Evolutionary conservation across 2,797 vertebrate species (phyloP), one percentile per base, ranked within the genome.

Genomic region (Coracias cyanogaster): DNA sequence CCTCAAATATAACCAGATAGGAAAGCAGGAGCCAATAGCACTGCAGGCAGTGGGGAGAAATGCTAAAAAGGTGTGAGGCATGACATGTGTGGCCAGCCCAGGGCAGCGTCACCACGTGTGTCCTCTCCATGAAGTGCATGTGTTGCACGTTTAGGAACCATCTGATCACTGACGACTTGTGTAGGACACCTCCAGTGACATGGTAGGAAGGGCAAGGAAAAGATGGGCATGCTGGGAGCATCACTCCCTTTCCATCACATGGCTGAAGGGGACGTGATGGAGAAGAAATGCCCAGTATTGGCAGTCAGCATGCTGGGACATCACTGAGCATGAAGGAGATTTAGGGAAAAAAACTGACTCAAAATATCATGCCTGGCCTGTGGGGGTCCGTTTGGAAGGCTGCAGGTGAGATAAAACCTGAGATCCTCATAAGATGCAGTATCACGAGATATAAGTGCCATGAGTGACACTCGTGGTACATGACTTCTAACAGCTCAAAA

Each of bases 51-150:
- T 7, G 17, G 49, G 45, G 7, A 79, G 21, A 79, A 86, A 72
- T 17, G 33, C 24, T 17, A 13, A 48, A 39, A 15, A 71, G 39
- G 24, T 6, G 12, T 16, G 60, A 78, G 39, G 48, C 7, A 25
- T n/a, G 35, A 62, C 15, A 12, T 0, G 2, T 8, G 15, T 20
- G n/a, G 43, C 62, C 61, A 91, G 76, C 16, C 39, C 35, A 46
- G 29, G 21, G 22, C 25, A 57, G 45, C 6, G 37, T 46, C 55
- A 65, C 29, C 54, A 57, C 0, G 0, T 7, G 0, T 6, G 20
- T 65, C 37, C 20, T 69, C 62, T 65, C 84, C 54, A 20, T 4
- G 29, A 61, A 58, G 28, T 18, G 20, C 4, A 31, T 1, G 19
- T n/a, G 13, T 66, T 65, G 41, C 16, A 12, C 5, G 13, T 57